These are phyloP conservation scores for Bathybates hornii DNA, from an alignment of 2,113 vertebrate genomes.

Conservation along the genomic window DNA sequence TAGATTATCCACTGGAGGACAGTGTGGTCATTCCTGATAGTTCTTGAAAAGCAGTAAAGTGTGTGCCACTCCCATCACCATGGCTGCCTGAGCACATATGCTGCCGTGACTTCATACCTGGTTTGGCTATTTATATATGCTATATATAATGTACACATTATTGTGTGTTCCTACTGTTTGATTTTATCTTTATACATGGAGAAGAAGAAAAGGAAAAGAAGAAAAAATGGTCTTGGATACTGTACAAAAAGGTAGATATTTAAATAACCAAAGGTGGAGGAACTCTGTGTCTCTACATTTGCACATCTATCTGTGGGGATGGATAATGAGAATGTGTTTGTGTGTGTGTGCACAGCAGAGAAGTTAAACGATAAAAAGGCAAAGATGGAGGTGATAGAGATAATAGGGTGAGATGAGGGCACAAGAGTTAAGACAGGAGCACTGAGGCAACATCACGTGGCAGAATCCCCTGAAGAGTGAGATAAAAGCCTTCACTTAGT, in stretches of 20 bases:
- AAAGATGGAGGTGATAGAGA: neutral
- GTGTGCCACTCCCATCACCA: conserved; percentile 47
- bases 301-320: neutral
- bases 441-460: conserved; percentile 9
- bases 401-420: conserved; percentile 11
- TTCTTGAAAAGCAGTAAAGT: neutral
- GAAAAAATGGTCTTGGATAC: neutral
- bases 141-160: neutral
- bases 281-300: neutral
- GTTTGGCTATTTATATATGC: neutral
- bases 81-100: neutral
- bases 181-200: neutral
- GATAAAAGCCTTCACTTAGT: conserved; percentile 34
- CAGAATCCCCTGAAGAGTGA: conserved; percentile 12
- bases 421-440: conserved; percentile 20
- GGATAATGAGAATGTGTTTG: neutral
- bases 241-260: neutral
- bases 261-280: neutral
- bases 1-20: conserved; percentile 8
- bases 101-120: neutral
- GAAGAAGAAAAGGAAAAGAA: neutral
- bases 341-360: neutral
- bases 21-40: conserved; percentile 19
- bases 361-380: neutral
- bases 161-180: neutral